Evolutionary conservation across 1,140 invertebrate species (phyloP), one percentile per base, ranked within the genome.

Genomic region (Xylocopa sonorina): DNA sequence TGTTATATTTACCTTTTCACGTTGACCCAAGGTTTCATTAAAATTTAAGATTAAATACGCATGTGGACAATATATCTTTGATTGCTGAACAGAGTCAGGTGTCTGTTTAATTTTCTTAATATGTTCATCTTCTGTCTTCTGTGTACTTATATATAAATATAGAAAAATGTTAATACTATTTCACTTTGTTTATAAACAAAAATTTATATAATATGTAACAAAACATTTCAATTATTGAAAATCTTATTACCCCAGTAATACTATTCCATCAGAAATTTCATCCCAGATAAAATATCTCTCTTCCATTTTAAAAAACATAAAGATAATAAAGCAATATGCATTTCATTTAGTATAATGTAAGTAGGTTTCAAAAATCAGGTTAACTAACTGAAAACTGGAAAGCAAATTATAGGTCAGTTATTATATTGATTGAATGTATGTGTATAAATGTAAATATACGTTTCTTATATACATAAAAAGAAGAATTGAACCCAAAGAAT

Each of bases 201-300:
- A n/a, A 34, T 55, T 66, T 21, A 3, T 48, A 48, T 14, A n/a
- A 16, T 29, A 29, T 66, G 43, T 4, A 50, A 60, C 58, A 41
- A 51, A 27, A 9, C 7, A n/a, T 71, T 12, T 43, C 21, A 57
- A 74, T 79, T 72, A 34, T 58, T 9, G 27, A 32, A 29, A 58
- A 38, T 14, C 41, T 57, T 71, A 68, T 81, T 87, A 94, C 94
- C 93, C 90, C 18, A 92, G 63, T 83, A 93, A 90, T 32, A 89
- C 51, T 69, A 94, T 82, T 50, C 81, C 87, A 81, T 93, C 83
- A 12, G 72, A 73, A 38, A 74, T 62, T 41, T 94, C 92, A 83
- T 94, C 93, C 94, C 94, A 94, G 9, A 83, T 85, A 91, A 94
- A 94, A 78, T 92, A 89, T 21, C 80, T 87, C 21, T 90, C 81